Percentiles rank a stretch among this genome's conserved stretches.
Conservation (phyloP, 2,888 invertebrate genomes). For the Euphydryas editha region DNA sequence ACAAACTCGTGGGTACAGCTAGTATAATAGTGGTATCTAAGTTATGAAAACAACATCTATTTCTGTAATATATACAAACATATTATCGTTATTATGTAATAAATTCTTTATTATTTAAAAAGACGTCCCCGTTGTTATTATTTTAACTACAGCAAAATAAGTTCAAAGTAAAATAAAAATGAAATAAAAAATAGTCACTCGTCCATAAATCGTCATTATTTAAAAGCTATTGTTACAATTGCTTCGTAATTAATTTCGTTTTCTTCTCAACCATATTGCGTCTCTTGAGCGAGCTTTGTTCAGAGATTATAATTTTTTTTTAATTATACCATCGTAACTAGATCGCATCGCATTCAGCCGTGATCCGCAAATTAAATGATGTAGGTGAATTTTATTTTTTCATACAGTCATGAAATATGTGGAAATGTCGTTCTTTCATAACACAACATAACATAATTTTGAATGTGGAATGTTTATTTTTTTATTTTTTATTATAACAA, state of each 20-base stretch:
- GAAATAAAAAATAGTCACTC: slow-evolving; percentile 6
- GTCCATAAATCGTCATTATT: slow-evolving; percentile 17
- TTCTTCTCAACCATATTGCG: slow-evolving; percentile 22
- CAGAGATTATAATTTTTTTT: slow-evolving; percentile 23
- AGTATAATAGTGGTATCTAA: too few species aligned
- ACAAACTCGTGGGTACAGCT: too few species aligned
- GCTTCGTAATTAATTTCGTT: slow-evolving; percentile 20
- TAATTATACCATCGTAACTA: slow-evolving; percentile 33
- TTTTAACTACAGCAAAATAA: not conserved
- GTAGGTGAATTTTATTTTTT: slow-evolving; percentile 12
- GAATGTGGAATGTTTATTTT: too few species aligned
- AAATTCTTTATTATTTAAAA: too few species aligned
- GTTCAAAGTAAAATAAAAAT: not conserved
- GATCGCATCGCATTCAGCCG: slow-evolving; percentile 33
- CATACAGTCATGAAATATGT: slow-evolving; percentile 1
- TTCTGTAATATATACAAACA: too few species aligned
- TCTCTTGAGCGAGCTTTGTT: slow-evolving; percentile 5
- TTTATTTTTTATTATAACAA: too few species aligned
- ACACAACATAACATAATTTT: not conserved
- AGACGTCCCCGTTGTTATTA: not conserved
- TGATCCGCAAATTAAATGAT: slow-evolving; percentile 31
- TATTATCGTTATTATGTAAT: too few species aligned
- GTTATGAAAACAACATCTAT: too few species aligned
- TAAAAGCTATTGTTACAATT: slow-evolving; percentile 17
- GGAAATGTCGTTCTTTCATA: slow-evolving; percentile 12